Evolutionary conservation across 1,140 invertebrate species (phyloP).

Genomic region (Camponotus pennsylvanicus): DNA sequence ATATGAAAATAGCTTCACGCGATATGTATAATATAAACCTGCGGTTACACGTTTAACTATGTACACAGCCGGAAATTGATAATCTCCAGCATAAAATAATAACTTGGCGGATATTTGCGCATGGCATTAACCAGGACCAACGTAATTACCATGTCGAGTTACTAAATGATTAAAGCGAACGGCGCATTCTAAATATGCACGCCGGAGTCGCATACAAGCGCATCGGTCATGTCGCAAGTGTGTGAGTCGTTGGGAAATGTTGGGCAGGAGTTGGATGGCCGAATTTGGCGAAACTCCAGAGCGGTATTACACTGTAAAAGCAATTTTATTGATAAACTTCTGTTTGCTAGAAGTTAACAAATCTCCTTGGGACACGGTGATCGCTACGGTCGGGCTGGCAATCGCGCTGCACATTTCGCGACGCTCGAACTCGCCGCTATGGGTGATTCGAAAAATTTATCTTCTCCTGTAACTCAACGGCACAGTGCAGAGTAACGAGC

Average conservation of each 20-base stretch:
- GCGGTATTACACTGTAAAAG: conserved; percentile 39
- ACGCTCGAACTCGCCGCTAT: conserved; percentile 16
- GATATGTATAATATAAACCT: conserved; percentile 16
- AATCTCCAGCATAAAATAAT: conserved; percentile 54
- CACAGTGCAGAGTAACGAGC: conserved; percentile 34
- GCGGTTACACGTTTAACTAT: conserved; percentile 18
- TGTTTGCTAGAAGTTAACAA: conserved; percentile 59
- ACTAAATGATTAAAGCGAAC: conserved; percentile 62
- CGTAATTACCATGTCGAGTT: conserved; percentile 63
- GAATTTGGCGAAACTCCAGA: conserved; percentile 63
- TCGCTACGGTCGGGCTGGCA: conserved; percentile 30
- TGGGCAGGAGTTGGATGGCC: conserved; percentile 32
- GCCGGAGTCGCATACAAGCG: conserved; percentile 23
- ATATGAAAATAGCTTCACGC: conserved; percentile 22
- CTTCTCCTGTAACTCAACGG: conserved; percentile 44
- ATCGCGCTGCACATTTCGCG: conserved; percentile 13
- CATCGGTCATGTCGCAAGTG: conserved; percentile 39
- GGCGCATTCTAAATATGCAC: conserved; percentile 53
- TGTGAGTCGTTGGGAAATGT: conserved; percentile 14
- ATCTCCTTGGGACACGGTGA: conserved; percentile 56
- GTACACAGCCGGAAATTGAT: conserved; percentile 42
- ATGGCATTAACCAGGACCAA: conserved; percentile 32
- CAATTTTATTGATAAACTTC: conserved; percentile 69
- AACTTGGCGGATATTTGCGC: conserved; percentile 62
- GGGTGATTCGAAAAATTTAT: conserved; percentile 60